Base-by-base conservation (phyloP, 35 echinoderm and acorn worm genomes). In the Heliocidaris tuberculata region DNA sequence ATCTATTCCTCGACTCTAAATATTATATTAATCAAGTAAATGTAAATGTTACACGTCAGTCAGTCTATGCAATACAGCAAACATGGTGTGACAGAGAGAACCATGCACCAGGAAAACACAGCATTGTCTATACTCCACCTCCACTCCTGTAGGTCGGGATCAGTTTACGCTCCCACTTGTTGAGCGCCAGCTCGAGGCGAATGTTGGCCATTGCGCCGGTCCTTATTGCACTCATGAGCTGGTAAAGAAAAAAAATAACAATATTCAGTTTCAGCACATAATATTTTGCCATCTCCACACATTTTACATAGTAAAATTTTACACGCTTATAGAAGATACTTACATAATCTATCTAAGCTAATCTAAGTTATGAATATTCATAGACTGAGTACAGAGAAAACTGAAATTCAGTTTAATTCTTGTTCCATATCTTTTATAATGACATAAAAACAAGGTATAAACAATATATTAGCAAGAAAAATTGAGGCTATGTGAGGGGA, bases 191-290 rank as follows among this genome's bases (percentile, higher is more conserved):
- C 93, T 97, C 97, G 27, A 99, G 95, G 19, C 98, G 95, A 78
- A 97, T 94, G 88, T 99, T 97, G 35, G 98, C 95, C 95, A 97
- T 96, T 42, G 98, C 97, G 47, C 98, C 98, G 31, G 97, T 99
- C 90, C 95, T 99, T 49, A 99, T 91, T 60, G 98, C 98, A 97
- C 98, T 96, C 98, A 99, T 99, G 59, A 99, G 96, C 98, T 99
- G 94, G 32, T 48, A 65, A 65, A 85, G 10, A 95, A 85, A 85
- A 48, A 49, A 86, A 89, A 96, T 0, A 60, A 92, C 27, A 95
- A 95, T 86, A 50, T 31, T 60, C 19, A 27, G 65, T 7, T 27
- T 78, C 27, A 78, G 21, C 65, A 19, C 27, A 56, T 15, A 11
- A 1, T 56, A 12, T 56, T 6, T 56, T 56, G 52, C 52, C 52